Evolutionary conservation across 2,113 vertebrate genomes (phyloP), one percentile per base, ranked within the genome.

Genomic region (Hyaena hyaena): DNA sequence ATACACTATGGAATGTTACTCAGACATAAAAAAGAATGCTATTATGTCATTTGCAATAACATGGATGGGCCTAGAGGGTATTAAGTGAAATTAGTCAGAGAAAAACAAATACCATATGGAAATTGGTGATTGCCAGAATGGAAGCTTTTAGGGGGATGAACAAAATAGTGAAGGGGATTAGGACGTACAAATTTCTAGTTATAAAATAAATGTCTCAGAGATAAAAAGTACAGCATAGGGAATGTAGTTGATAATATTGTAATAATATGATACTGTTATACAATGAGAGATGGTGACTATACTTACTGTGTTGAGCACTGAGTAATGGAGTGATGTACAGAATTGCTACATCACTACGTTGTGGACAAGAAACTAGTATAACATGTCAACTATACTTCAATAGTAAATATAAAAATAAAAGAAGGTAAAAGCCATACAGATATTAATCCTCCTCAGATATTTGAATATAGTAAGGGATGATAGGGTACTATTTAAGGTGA

Each of bases 351-450:
- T 26, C 39, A 43, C 39, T 74, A 74, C 5, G 23, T 73, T 43
- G 35, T 73, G 35, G 10, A 43, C 21, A 21, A 24, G 39, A 73
- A 73, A 73, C 69, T 74, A 74, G 43, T 26, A 74, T 43, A 43
- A 74, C 35, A 74, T 45, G 7, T 45, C 24, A 76, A 45, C 12
- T 28, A 76, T 16, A 45, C 15, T 45, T 76, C 43, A 45, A 76
- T 76, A 45, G 45, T 45, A 76, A 76, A 76, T 45, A 76, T 65
- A 65, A 65, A 65, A 28, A 65, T 24, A 76, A 76, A 76, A 45
- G 39, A 95, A 96, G 31, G 85, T 77, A 98, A 98, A 98, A 96
- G 84, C 31, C 93, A 65, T 31, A 31, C 74, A 97, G 65, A 94
- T 97, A 96, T 76, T 96, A 96, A 96, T 80, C 24, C 88, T 91